phyloP scores from a whole-genome alignment of 2,113 vertebrate species.

The Syrmaticus mikado region DNA sequence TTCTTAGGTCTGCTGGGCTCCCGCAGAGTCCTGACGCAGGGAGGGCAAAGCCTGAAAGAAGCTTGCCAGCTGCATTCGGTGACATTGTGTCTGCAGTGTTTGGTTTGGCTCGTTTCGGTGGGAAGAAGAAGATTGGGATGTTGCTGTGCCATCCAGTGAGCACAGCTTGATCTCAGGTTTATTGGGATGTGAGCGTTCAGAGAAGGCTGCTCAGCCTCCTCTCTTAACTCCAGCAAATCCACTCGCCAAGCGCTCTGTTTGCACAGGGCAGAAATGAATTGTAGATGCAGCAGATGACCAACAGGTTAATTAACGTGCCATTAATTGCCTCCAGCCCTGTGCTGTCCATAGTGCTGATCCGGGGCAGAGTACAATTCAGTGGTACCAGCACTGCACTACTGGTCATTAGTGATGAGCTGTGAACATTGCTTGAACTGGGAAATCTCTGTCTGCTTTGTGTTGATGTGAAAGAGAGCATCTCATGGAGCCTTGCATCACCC shows the following conservation, averaged over 20 bases:
- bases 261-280: neutral
- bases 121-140: neutral
- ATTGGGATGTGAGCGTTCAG: neutral
- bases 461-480: neutral
- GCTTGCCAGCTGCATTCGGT: neutral
- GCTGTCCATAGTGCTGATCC: neutral
- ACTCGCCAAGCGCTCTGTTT: neutral
- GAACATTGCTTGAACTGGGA: conserved; percentile 14
- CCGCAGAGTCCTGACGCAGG: neutral
- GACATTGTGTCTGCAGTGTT: neutral
- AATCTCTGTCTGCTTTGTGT: conserved; percentile 43
- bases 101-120: neutral
- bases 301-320: conserved; percentile 17
- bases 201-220: neutral
- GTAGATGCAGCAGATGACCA: neutral
- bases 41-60: neutral
- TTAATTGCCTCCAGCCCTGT: conserved; percentile 61
- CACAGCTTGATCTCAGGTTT: neutral
- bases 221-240: neutral
- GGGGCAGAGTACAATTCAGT: conserved; percentile 4
- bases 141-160: neutral
- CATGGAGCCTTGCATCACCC: neutral
- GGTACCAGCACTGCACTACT: neutral
- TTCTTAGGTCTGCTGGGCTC: neutral
- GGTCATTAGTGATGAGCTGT: conserved; percentile 64